These are phyloP conservation scores for Lytechinus pictus DNA, from an alignment of 35 echinoderm and acorn worm genomes.

Conservation along the genomic window DNA sequence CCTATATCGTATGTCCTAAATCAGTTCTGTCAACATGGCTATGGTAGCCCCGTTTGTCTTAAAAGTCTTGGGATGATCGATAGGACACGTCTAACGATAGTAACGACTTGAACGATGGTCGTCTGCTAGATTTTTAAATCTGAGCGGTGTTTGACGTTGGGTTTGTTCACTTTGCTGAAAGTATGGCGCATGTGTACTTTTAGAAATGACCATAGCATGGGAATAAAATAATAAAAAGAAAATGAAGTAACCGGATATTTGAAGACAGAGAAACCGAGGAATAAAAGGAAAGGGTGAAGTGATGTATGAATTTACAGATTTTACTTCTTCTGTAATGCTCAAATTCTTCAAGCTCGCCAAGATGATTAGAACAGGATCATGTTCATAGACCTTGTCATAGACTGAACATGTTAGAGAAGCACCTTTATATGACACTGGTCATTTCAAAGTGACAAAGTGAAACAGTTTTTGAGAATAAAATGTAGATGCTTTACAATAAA, in stretches of 20 bases:
- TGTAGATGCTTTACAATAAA: no score
- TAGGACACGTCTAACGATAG: background rate
- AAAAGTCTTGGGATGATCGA: background rate
- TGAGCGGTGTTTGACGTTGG: background rate
- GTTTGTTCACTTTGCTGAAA: background rate
- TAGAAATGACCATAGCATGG: background rate
- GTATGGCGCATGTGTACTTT: background rate
- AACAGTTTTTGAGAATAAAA: no score
- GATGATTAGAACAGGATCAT: no score
- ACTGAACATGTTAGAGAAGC: no score
- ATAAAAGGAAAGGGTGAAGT: background rate
- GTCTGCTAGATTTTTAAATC: background rate
- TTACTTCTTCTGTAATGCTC: no score
- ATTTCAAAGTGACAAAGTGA: no score
- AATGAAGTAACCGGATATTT: background rate
- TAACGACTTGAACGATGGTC: constrained; percentile 9
- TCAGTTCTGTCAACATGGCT: background rate
- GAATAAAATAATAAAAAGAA: background rate
- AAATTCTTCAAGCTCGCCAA: no score
- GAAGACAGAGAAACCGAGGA: background rate
- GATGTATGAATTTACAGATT: no score
- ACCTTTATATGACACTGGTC: no score
- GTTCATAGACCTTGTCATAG: no score
- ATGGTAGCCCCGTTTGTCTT: background rate
- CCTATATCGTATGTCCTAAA: background rate